Evolutionary conservation across 1,140 invertebrate species (phyloP).

Genomic region (Acromyrmex heyeri): DNA sequence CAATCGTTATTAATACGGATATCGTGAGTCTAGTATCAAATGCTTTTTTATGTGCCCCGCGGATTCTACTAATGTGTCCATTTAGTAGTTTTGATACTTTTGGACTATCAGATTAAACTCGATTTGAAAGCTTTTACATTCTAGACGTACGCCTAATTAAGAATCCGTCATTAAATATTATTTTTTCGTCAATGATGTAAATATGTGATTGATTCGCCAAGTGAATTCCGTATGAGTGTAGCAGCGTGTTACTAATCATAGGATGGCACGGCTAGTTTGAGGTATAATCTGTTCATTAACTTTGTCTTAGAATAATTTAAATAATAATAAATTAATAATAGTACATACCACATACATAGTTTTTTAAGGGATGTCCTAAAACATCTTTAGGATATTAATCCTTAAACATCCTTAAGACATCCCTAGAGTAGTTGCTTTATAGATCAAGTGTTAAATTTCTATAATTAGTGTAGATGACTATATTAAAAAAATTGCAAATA

Average conservation of each 20-base stretch:
- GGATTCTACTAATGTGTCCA: not conserved
- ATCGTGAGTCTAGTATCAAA: not conserved
- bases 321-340: no score
- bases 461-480: no score
- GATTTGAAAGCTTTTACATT: not conserved
- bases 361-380: no score
- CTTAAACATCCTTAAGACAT: no score
- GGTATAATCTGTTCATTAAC: no score
- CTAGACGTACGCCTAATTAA: not conserved
- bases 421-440: no score
- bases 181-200: not conserved
- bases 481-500: no score
- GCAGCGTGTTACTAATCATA: not conserved
- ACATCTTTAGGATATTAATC: no score
- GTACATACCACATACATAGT: no score
- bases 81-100: not conserved
- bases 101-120: not conserved
- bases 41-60: not conserved
- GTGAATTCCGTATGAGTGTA: not conserved
- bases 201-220: not conserved
- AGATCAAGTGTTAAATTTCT: no score
- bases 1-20: not conserved
- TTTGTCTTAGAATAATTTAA: no score
- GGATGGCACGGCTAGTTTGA: not conserved
- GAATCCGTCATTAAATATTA: not conserved